These are phyloP conservation scores for Aphis gossypii DNA, from an alignment of 1,140 invertebrate genomes.

Conservation along the genomic window DNA sequence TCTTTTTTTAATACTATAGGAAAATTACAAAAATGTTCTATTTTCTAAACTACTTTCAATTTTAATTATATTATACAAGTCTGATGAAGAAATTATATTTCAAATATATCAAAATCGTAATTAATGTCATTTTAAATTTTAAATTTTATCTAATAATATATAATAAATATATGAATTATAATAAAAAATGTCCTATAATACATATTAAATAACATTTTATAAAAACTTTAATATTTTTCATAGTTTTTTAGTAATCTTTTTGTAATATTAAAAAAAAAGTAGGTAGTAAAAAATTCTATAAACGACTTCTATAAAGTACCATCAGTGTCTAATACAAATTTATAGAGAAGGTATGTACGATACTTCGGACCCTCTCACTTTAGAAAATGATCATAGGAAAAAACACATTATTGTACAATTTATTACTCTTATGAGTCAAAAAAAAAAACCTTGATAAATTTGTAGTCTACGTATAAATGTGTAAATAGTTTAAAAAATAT, in stretches of 20 bases:
- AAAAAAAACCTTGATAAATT: neutral
- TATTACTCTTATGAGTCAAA: neutral
- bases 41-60: too few species aligned
- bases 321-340: neutral
- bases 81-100: neutral
- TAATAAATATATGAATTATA: neutral
- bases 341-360: neutral
- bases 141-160: neutral
- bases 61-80: too few species aligned
- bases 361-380: neutral
- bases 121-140: neutral
- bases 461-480: neutral
- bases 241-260: neutral
- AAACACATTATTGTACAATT: neutral
- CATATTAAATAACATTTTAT: neutral
- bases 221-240: neutral
- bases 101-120: neutral
- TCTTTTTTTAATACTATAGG: neutral
- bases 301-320: neutral
- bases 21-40: too few species aligned
- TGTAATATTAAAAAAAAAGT: neutral
- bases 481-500: neutral
- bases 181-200: neutral
- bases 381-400: neutral
- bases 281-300: neutral